Evolutionary conservation across 2,888 invertebrate genomes (phyloP).

Genomic region (Temnothorax unifasciatus): DNA sequence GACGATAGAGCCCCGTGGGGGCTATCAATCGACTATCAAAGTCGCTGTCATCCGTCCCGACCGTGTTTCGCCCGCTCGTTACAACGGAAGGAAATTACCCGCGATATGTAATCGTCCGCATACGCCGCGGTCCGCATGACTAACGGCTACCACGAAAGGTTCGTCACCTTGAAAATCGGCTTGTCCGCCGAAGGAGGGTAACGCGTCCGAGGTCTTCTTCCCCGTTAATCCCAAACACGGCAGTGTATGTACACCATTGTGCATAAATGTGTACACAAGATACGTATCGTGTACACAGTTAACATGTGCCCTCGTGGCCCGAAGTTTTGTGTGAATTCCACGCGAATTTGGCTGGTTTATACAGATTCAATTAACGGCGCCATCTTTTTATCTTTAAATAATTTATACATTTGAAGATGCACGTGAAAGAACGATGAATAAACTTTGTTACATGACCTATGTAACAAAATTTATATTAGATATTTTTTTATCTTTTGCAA

Average conservation of each 20-base stretch:
- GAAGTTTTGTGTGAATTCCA: not conserved
- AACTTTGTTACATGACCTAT: not conserved
- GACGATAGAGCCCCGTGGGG: not conserved
- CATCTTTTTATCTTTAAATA: not conserved
- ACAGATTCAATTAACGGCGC: not conserved
- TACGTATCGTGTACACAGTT: conserved; percentile 2
- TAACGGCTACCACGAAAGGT: conserved; percentile 4
- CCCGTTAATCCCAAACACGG: conserved; percentile 23
- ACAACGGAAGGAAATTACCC: conserved; percentile 49
- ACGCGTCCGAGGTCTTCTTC: not conserved
- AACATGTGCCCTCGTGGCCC: not conserved
- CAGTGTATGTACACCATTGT: not conserved
- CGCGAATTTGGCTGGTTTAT: not conserved
- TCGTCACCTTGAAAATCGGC: conserved; percentile 36
- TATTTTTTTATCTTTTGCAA: not conserved
- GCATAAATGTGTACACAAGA: not conserved
- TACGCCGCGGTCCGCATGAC: not conserved
- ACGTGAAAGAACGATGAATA: not conserved
- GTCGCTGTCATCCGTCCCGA: conserved; percentile 16
- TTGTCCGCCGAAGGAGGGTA: not conserved
- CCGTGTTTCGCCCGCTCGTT: not conserved
- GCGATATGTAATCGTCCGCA: conserved; percentile 44
- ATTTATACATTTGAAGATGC: not conserved
- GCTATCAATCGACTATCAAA: conserved; percentile 43
- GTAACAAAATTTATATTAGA: too few species aligned